Evolutionary conservation across 2,888 invertebrate species (phyloP).

Genomic region (Vesta saturnalis): DNA sequence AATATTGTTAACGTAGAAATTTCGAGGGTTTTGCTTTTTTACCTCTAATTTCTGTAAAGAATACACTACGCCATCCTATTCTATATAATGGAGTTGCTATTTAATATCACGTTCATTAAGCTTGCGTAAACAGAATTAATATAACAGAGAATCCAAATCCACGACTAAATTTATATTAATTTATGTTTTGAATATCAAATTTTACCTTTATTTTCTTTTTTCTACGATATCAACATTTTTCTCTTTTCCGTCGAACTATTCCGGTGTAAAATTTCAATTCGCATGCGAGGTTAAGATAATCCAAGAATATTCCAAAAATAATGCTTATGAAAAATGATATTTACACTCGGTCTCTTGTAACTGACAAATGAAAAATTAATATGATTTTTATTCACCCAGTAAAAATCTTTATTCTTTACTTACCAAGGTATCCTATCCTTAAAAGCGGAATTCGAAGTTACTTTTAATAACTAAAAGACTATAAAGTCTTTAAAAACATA

Average conservation of each 20-base stretch:
- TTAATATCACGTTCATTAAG: not conserved
- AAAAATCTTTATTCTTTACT: too few species aligned
- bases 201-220: not conserved
- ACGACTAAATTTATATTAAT: not conserved
- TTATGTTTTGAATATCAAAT: constrained; percentile 6
- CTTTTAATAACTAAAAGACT: too few species aligned
- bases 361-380: not conserved
- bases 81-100: not conserved
- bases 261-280: constrained; percentile 1
- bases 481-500: too few species aligned
- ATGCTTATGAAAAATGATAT: not conserved
- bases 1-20: constrained; percentile 9
- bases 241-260: not conserved
- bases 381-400: too few species aligned
- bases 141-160: not conserved
- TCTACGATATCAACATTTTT: not conserved
- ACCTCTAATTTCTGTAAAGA: constrained; percentile 8
- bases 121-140: not conserved
- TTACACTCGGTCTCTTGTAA: not conserved
- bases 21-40: constrained; percentile 8
- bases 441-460: too few species aligned
- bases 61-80: not conserved
- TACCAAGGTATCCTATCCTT: too few species aligned
- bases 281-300: constrained; percentile 1
- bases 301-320: constrained; percentile 1